phyloP scores from a whole-genome alignment of 2,888 invertebrate genomes.

The Bedellia somnulentella region DNA sequence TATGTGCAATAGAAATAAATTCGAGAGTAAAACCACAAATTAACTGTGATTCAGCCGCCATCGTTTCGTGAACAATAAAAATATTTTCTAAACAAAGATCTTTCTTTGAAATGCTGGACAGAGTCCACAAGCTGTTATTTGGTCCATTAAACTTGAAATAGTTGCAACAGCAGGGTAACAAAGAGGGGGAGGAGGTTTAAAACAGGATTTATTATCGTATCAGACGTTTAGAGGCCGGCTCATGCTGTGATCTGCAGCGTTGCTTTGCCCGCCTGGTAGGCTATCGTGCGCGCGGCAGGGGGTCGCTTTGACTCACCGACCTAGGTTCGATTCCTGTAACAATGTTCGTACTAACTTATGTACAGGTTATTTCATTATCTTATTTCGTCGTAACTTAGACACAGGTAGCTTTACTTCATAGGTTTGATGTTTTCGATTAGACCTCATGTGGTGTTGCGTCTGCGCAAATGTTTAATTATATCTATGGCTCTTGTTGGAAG shows the following conservation, averaged over 20 bases:
- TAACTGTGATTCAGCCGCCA: too few species aligned
- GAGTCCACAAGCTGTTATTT: constrained; percentile 35
- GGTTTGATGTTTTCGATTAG: too few species aligned
- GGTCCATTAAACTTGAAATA: constrained; percentile 55
- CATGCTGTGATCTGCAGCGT: constrained; percentile 18
- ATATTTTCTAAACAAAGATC: constrained; percentile 33
- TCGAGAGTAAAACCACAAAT: too few species aligned
- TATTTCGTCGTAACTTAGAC: too few species aligned
- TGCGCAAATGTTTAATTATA: too few species aligned
- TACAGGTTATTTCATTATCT: too few species aligned
- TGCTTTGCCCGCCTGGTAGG: constrained; percentile 23
- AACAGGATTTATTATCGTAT: constrained; percentile 34
- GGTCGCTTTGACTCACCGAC: constrained; percentile 17
- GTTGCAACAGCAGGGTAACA: constrained; percentile 16
- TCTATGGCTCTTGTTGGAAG: too few species aligned
- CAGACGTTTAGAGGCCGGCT: constrained; percentile 21
- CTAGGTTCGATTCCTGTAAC: constrained; percentile 5
- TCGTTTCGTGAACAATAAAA: constrained; percentile 45
- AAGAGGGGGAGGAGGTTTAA: constrained; percentile 22
- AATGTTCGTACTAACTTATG: too few species aligned
- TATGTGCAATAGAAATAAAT: too few species aligned
- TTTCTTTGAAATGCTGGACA: constrained; percentile 29
- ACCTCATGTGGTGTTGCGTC: too few species aligned
- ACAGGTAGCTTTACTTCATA: too few species aligned
- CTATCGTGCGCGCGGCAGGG: constrained; percentile 24